Evolutionary conservation across 2,113 vertebrate species (phyloP).

Genomic region (Dolichallabes microphthalmus): DNA sequence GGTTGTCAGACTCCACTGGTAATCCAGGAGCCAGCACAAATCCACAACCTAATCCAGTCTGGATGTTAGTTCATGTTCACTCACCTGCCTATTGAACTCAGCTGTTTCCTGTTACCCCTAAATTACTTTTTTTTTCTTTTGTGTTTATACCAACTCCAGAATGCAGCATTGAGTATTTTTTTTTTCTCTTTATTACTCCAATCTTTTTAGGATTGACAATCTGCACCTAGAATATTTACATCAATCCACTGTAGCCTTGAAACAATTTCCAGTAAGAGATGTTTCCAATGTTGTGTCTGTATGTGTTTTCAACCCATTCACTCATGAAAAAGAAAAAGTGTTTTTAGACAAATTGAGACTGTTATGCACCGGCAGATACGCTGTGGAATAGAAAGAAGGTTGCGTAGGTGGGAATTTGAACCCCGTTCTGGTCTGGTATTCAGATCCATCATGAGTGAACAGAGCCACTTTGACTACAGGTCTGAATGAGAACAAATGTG

Average conservation of each 20-base stretch:
- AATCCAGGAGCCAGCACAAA: not conserved
- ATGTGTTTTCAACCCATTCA: not conserved
- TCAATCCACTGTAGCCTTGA: not conserved
- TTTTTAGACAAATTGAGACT: not conserved
- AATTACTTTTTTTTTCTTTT: not conserved
- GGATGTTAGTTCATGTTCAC: not conserved
- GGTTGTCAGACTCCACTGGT: not conserved
- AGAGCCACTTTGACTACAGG: not conserved
- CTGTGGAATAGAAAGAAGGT: not conserved
- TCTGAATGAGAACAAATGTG: not conserved
- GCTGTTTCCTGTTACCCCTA: not conserved
- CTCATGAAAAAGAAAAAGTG: not conserved
- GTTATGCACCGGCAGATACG: not conserved
- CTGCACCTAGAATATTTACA: not conserved
- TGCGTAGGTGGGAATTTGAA: conserved; percentile 7
- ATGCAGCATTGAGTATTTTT: not conserved
- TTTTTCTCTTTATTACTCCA: not conserved
- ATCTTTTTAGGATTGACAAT: not conserved
- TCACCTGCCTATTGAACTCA: not conserved
- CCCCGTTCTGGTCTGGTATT: not conserved
- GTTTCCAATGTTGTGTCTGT: not conserved
- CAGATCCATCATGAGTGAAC: not conserved
- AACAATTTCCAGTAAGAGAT: not conserved
- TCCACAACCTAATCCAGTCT: not conserved
- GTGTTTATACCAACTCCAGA: not conserved